Evolutionary conservation across 2,113 vertebrate genomes (phyloP), one percentile per base, ranked within the genome.

Genomic region (Elachura formosa): DNA sequence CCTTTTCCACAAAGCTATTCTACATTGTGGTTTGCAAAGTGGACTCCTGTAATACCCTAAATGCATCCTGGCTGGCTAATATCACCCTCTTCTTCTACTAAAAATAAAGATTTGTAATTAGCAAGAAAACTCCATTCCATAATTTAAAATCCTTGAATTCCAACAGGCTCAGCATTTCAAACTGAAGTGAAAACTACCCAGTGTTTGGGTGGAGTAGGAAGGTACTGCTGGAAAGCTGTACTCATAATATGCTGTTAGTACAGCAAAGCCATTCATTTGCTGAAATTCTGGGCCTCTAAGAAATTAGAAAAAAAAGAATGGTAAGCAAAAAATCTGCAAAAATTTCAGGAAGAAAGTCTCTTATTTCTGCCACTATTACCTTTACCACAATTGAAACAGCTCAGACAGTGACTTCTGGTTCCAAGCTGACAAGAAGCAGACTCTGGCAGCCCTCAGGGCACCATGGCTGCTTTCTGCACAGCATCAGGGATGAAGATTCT

Each of bases 231-330:
- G 76, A 93, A 97, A 96, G 49, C 80, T 78, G 74, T 33, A 91
- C 48, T 85, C 92, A 86, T 88, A 97, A 93, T 14, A 74, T 64
- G 80, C 49, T 93, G 85, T 71, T 93, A 86, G 55, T 54, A 93
- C 40, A 95, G 82, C 49, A 96, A 82, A 97, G 66, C 76, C 94
- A 93, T 82, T 98, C 78, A 89, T 72, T 92, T 96, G 72, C 91
- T 84, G 88, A 90, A 96, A 91, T 55, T 81, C 90, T 90, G 64
- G 67, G 86, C 68, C 94, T 93, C 24, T 76, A 63, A 87, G 43
- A 77, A 94, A 87, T 93, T 31, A 29, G n/a, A 71, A 82, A 62
- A 46, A 29, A 12, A 91, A 49, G 33, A 94, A 55, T 22, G 5
- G 63, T 40, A 75, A 76, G 51, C 36, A 87, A 84, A 46, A 83